These are phyloP conservation scores for Decapterus maruadsi DNA, from an alignment of 2,797 vertebrate genomes.

Conservation along the genomic window DNA sequence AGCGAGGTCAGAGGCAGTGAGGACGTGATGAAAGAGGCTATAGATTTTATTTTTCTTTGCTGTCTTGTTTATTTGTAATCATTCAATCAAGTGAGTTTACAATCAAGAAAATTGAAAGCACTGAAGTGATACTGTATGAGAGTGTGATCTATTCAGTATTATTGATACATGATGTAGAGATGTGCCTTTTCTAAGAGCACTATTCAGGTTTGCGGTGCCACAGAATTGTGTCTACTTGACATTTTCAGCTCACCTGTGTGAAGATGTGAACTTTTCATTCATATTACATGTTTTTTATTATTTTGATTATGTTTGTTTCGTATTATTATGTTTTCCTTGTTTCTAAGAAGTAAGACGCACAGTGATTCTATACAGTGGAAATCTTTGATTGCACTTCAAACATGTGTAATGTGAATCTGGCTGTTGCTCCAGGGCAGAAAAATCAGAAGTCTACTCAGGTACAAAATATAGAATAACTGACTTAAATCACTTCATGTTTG, in stretches of 20 bases:
- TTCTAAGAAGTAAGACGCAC: slow-evolving; percentile 5
- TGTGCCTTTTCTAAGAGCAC: slow-evolving; percentile 54
- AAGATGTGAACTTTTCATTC: slow-evolving; percentile 4
- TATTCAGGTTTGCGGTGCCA: slow-evolving; percentile 15
- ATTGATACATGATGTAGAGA: slow-evolving; percentile 16
- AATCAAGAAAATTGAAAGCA: slow-evolving; percentile 22
- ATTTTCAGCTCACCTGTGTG: slow-evolving; percentile 2
- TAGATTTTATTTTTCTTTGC: neutral
- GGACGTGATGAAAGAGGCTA: neutral
- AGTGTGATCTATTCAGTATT: neutral
- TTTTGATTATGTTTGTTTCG: neutral
- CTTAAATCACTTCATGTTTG: neutral
- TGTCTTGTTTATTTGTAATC: neutral
- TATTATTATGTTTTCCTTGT: neutral
- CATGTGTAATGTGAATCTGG: slow-evolving; percentile 47
- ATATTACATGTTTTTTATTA: neutral
- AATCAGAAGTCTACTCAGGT: slow-evolving; percentile 59
- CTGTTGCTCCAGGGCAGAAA: slow-evolving; percentile 3
- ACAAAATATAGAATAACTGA: slow-evolving; percentile 19
- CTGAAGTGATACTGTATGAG: neutral
- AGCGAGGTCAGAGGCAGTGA: slow-evolving; percentile 74
- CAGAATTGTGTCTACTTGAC: slow-evolving; percentile 28
- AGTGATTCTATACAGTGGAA: slow-evolving; percentile 8
- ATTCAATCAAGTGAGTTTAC: slow-evolving; percentile 57
- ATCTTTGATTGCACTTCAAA: slow-evolving; percentile 45